Base-by-base conservation (phyloP, 2,797 vertebrate species). In the Cottoperca gobio region DNA sequence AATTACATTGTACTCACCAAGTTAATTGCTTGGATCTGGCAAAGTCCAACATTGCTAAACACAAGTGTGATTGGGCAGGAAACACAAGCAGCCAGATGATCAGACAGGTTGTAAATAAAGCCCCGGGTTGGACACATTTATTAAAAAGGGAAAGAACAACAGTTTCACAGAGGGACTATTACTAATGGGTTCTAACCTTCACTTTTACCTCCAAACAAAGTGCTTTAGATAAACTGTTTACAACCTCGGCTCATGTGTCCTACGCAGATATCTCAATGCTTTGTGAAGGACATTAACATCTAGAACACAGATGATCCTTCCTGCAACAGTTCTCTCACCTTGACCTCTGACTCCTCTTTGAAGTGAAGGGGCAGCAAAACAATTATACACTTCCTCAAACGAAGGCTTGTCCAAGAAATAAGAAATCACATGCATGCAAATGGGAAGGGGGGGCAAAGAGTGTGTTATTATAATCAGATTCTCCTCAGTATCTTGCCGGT, bases 381-480 rank as follows among this genome's bases (percentile, higher is more conserved):
- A 55, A 58, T 24, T 0, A 70, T 2, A 14, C 65, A 72, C 21
- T 73, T 64, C 33, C 52, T 70, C 39, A 26, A 61, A 82, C 37
- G 39, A 50, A 76, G 39, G 57, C 8, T 62, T 39, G 45, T 39
- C 45, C 61, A 48, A 71, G 64, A 77, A 79, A 74, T 48, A 43
- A 45, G 49, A 74, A 69, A 76, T 69, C 13, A 43, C 55, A 45
- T 2, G 23, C 52, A 82, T 86, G 83, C 77, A 84, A 78, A 84
- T 84, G 49, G 0, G 2, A 43, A 50, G 3, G 37, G 58, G 68
- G 74, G 64, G 39, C 45, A 64, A 78, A 74, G 37, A 69, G 86
- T 43, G 74, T 88, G 82, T 85, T 84, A 86, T 91, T 90, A 86
- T 88, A 88, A 92, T 93, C 90, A 91, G 86, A 80, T 87, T 31